These are phyloP conservation scores for Pygoscelis adeliae DNA, from an alignment of 2,113 vertebrate species.

Conservation along the genomic window DNA sequence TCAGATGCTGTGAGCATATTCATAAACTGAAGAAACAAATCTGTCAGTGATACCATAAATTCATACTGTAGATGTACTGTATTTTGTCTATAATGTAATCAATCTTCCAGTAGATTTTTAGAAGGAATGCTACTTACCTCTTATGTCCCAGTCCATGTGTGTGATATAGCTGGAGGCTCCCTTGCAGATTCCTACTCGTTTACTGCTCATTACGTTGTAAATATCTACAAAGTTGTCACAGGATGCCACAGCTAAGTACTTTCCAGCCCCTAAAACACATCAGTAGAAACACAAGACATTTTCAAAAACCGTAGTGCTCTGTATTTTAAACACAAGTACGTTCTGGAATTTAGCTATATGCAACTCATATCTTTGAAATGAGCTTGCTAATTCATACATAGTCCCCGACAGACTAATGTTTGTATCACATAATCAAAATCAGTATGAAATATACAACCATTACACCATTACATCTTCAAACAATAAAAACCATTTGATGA, in stretches of 20 bases:
- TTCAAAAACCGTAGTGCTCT: neutral
- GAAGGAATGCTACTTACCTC: conserved; percentile 79
- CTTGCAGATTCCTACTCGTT: conserved; percentile 95
- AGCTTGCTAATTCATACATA: neutral
- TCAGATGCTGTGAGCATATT: neutral
- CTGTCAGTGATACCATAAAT: neutral
- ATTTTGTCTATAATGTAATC: neutral
- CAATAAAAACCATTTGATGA: neutral
- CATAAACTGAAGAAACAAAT: neutral
- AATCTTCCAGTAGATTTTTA: neutral
- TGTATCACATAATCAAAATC: neutral
- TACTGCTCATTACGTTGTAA: conserved; percentile 97
- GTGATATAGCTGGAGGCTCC: conserved; percentile 93
- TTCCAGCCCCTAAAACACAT: conserved; percentile 84
- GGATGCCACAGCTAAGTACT: conserved; percentile 95
- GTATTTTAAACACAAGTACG: neutral
- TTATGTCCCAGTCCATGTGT: conserved; percentile 94
- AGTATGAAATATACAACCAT: neutral
- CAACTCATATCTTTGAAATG: neutral
- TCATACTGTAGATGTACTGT: neutral
- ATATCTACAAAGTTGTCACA: conserved; percentile 95
- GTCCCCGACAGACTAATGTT: neutral
- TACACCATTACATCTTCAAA: neutral
- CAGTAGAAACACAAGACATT: neutral
- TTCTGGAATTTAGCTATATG: neutral